Evolutionary conservation across 1,140 invertebrate species (phyloP), one percentile per base, ranked within the genome.

Genomic region (Hypsibius dujardini): DNA sequence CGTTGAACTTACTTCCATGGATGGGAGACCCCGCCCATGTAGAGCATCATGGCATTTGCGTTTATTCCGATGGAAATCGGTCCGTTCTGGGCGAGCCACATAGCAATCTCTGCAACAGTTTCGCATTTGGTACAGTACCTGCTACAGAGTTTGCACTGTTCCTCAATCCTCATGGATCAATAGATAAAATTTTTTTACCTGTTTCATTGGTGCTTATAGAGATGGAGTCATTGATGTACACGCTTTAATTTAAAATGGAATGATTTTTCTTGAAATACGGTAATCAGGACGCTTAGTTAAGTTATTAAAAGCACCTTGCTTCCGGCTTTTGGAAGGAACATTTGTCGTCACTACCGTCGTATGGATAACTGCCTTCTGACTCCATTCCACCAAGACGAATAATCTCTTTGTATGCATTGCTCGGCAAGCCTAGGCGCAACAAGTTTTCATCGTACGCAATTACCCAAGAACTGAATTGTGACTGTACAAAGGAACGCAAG

Each of bases 41-140:
- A 98, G 80, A 98, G 96, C 80, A 95, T 91, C 90, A 98, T 95
- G 1, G 90, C 91, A 82, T 95, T 94, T 0, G 95, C 95, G 80
- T 98, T 98, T 70, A 98, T 89, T 40, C 88, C 95, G 79, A 98
- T 94, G 12, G 93, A 92, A 74, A 98, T 92, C 0, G 95, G 95
- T 56, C 95, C 94, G 81, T 97, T 92, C 74, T 86, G 78, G 1
- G 88, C 83, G 0, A 98, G 81, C 90, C 91, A 98, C 74, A 90
- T 86, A 15, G 90, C 90, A 86, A 98, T 95, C 75, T 91, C 85
- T 78, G 74, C 70, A 74, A 75, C 67, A 72, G 14, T 59, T 47
- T 70, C 45, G 42, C 2, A 71, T 47, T 47, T 28, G 40, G 59
- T 28, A 28, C 28, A 28, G 28, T 28, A 28, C 28, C 28, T 28